These are phyloP conservation scores for Chesias legatella DNA, from an alignment of 2,888 invertebrate genomes.

Conservation along the genomic window DNA sequence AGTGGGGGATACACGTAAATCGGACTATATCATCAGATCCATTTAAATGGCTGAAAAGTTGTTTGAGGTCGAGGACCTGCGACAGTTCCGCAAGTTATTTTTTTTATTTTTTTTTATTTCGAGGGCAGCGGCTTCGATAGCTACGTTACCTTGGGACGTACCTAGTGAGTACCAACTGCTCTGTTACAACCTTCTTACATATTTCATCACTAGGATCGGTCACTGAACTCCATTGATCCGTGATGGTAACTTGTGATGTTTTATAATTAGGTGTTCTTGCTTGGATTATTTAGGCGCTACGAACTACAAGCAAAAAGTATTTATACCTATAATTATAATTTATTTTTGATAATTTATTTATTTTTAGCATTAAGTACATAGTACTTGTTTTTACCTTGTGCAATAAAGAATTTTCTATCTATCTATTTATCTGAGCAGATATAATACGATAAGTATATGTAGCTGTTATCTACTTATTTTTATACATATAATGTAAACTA, in stretches of 20 bases:
- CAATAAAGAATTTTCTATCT: no score
- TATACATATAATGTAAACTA: no score
- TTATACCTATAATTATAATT: no score
- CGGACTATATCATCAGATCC: slow-evolving; percentile 17
- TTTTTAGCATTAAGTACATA: no score
- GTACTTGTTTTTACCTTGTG: no score
- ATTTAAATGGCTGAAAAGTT: slow-evolving; percentile 38
- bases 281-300: slow-evolving; percentile 19
- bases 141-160: slow-evolving; percentile 48
- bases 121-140: slow-evolving; percentile 45
- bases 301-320: slow-evolving; percentile 14
- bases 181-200: slow-evolving; percentile 61
- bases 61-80: slow-evolving; percentile 49
- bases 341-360: no score
- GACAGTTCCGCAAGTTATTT: slow-evolving; percentile 48
- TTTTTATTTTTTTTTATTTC: slow-evolving; percentile 40
- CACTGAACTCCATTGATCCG: slow-evolving; percentile 54
- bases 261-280: neutral
- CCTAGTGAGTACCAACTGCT: slow-evolving; percentile 24
- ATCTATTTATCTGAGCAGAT: no score
- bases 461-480: no score
- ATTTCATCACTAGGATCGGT: slow-evolving; percentile 62
- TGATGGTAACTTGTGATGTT: slow-evolving; percentile 19
- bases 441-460: no score
- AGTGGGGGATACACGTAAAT: no score